phyloP scores from a whole-genome alignment of 2,797 vertebrate species.

The Poecilia gillii region DNA sequence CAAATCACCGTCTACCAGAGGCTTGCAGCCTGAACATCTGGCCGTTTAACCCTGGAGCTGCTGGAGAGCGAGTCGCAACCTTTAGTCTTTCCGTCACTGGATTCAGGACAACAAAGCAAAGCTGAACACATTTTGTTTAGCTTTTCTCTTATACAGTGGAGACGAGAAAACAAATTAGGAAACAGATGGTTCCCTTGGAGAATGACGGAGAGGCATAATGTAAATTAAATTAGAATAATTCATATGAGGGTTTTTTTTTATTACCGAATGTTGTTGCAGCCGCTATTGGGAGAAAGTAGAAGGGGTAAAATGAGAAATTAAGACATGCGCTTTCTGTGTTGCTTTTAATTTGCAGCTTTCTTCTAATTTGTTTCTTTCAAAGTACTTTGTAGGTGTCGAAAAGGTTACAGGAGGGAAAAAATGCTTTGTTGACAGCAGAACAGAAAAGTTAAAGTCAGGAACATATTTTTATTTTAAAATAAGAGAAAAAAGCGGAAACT shows the following conservation, averaged over 20 bases:
- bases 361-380: background rate
- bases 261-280: conserved; percentile 30
- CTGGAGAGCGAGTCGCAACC: conserved; percentile 37
- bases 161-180: conserved; percentile 15
- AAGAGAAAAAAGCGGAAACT: background rate
- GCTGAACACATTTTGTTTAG: conserved; percentile 25
- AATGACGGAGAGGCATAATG: conserved; percentile 50
- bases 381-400: background rate
- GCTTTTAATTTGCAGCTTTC: background rate
- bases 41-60: conserved; percentile 18
- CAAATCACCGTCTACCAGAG: conserved; percentile 3
- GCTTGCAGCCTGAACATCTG: conserved; percentile 51
- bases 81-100: conserved; percentile 19
- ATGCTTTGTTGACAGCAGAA: background rate
- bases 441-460: background rate
- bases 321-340: conserved; percentile 8
- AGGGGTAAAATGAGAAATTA: conserved; percentile 18
- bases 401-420: background rate
- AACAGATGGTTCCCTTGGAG: conserved; percentile 64
- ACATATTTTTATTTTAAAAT: background rate
- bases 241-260: conserved; percentile 17
- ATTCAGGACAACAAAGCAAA: conserved; percentile 17
- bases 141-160: conserved; percentile 21
- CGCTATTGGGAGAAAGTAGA: conserved; percentile 14
- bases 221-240: conserved; percentile 58